A percentile compares a stretch with the other conserved stretches of the same genome.
phyloP scores from a whole-genome alignment of 2,113 vertebrate species.

The Echinops telfairi region DNA sequence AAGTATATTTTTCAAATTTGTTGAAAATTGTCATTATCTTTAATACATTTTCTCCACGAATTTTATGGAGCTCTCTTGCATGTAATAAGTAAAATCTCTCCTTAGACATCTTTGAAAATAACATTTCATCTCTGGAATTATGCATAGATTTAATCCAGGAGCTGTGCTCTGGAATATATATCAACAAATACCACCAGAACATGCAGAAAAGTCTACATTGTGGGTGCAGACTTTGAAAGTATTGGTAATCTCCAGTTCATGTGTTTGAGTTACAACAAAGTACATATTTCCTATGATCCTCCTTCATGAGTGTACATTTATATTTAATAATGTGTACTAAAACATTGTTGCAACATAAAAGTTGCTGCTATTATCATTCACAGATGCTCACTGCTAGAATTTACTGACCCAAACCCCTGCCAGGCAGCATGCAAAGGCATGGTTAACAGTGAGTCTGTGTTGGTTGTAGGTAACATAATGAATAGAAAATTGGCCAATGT shows the following conservation, averaged over 20 bases:
- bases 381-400: neutral
- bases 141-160: neutral
- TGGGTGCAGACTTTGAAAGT: conserved; percentile 16
- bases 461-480: neutral
- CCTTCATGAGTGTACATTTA: neutral
- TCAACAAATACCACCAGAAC: neutral
- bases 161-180: neutral
- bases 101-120: conserved; percentile 31
- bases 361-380: neutral
- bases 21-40: too few species aligned
- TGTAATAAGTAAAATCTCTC: neutral
- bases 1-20: too few species aligned
- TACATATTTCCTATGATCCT: neutral
- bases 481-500: neutral
- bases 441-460: neutral
- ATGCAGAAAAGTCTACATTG: neutral
- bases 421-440: neutral
- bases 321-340: neutral
- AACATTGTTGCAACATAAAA: neutral
- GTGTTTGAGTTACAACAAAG: neutral
- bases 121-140: neutral
- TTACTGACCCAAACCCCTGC: neutral
- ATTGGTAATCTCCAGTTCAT: neutral
- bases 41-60: too few species aligned
- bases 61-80: neutral